Base-by-base conservation (phyloP, 2,797 vertebrate species). In the Hypotaenidia okinawae region DNA sequence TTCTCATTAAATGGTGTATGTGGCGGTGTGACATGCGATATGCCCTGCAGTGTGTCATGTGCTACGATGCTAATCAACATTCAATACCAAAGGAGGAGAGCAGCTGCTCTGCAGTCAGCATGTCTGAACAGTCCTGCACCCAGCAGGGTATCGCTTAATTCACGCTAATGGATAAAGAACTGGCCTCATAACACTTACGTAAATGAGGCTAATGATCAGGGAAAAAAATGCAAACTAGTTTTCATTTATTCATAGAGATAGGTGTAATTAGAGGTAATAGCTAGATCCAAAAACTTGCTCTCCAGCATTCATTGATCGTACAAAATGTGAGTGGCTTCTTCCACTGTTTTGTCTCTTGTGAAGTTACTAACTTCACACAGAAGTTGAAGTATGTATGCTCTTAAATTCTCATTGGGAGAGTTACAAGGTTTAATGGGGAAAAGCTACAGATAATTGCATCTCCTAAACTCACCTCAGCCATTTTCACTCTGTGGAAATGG, bases 101-200 rank as follows among this genome's bases (percentile, higher is more conserved):
- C 96, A 96, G 96, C 95, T 96, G 95, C 84, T 95, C 87, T 2
- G 16, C 67, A 92, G 95, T 84, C 96, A 88, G 93, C 87, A 76
- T 61, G 84, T 94, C 90, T 94, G 93, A 87, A 54, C 92, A 93
- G 55, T 87, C 79, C 91, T 78, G 81, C 4, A 7, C 95, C 64
- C 96, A 86, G 95, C 89, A 93, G 95, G 93, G 21, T 76, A 89
- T 91, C 35, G 2, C 80, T 55, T 95, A 88, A 89, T 94, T 96
- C 47, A 10, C 3, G 1, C 49, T 95, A 86, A 54, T 67, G 81
- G 95, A 58, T 91, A 80, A 82, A 84, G 79, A 82, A 45, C 76
- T 95, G 43, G 66, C 77, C 94, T 94, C 77, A 6, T 63, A 95
- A 94, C 62, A 61, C 80, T 91, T 82, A 30, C 27, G 84, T 57